phyloP scores from a whole-genome alignment of 2,113 vertebrate species.

The Dryoscopus gambensis region DNA sequence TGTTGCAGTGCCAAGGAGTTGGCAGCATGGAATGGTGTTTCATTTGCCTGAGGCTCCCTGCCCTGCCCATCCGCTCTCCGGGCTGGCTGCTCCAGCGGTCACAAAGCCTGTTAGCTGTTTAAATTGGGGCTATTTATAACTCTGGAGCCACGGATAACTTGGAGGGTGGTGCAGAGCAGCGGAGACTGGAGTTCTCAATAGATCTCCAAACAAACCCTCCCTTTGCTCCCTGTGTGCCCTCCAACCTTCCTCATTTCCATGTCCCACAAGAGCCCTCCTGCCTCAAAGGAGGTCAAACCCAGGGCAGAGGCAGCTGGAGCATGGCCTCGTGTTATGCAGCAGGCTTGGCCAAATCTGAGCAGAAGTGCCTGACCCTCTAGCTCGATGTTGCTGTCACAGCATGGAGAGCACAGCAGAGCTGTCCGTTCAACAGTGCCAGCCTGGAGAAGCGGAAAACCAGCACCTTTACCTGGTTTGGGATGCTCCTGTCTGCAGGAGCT shows the following conservation, averaged over 20 bases:
- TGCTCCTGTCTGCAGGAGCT: background rate
- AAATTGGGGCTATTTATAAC: background rate
- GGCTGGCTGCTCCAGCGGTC: background rate
- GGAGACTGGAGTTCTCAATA: rapidly evolving
- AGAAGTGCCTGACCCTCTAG: background rate
- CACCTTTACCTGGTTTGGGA: background rate
- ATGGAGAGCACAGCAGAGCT: background rate
- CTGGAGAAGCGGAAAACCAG: background rate
- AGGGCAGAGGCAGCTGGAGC: background rate
- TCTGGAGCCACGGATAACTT: background rate
- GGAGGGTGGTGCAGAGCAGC: background rate
- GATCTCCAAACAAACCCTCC: background rate
- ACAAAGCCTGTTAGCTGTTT: background rate
- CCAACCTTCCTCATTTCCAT: background rate
- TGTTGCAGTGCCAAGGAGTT: background rate
- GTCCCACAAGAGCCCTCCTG: background rate
- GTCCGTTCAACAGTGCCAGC: background rate
- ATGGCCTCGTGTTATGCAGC: rapidly evolving
- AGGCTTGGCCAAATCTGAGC: background rate
- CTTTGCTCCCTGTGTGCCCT: background rate
- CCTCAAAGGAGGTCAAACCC: background rate
- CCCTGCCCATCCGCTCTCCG: background rate
- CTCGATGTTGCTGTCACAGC: background rate
- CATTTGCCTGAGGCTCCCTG: background rate
- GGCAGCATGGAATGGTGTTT: background rate